Evolutionary conservation across 2,888 invertebrate species (phyloP).

Genomic region (Byasa hedistus): DNA sequence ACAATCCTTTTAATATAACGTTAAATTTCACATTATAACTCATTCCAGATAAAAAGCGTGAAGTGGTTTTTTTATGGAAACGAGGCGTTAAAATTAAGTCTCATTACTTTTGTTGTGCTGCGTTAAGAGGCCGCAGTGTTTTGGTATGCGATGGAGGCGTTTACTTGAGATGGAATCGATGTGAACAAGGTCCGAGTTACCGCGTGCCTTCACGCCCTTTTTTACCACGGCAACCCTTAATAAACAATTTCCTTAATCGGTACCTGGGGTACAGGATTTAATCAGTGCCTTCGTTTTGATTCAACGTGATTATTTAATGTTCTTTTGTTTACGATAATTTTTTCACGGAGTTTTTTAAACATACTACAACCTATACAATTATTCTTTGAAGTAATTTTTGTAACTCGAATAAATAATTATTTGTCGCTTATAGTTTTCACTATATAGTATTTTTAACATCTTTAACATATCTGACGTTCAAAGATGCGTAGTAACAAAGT

Average conservation of each 20-base stretch:
- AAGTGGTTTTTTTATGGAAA: slow-evolving; percentile 29
- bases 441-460: no score
- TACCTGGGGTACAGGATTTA: slow-evolving; percentile 29
- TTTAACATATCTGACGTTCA: no score
- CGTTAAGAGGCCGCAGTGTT: slow-evolving; percentile 40
- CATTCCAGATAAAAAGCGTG: slow-evolving; percentile 28
- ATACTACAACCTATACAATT: no score
- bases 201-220: slow-evolving; percentile 66
- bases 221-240: slow-evolving; percentile 40
- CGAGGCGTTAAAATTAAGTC: slow-evolving; percentile 34
- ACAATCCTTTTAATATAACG: slow-evolving; percentile 24
- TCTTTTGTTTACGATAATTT: neutral
- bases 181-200: slow-evolving; percentile 50
- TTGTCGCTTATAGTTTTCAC: neutral
- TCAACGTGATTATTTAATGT: slow-evolving; percentile 16
- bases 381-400: neutral
- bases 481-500: slow-evolving; percentile 43
- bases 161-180: slow-evolving; percentile 64
- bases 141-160: slow-evolving; percentile 61
- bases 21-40: slow-evolving; percentile 27
- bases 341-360: no score
- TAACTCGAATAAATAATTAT: neutral
- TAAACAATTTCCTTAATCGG: slow-evolving; percentile 31
- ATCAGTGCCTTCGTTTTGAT: slow-evolving; percentile 26
- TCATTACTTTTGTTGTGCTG: slow-evolving; percentile 35